phyloP scores from a whole-genome alignment of 1,140 invertebrate genomes.

The silkworm (Bombyx mori) region ASM3026992v2 NC_085117.1:9597001-9597500 shows the following conservation, averaged over 20 bases:
- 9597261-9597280: conserved; percentile 41
- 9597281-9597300: conserved; percentile 55
- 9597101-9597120: too few relatives aligned
- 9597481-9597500: too few relatives aligned
- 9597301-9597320: conserved; percentile 40
- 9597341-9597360: conserved; percentile 22
- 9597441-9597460: too few relatives aligned
- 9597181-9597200: not conserved
- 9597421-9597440: too few relatives aligned
- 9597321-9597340: conserved; percentile 36
- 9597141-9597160: not conserved
- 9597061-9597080: too few relatives aligned
- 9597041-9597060: too few relatives aligned
- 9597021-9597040: too few relatives aligned
- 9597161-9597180: not conserved
- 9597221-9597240: too few relatives aligned
- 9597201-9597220: not conserved
- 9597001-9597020: too few relatives aligned
- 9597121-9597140: too few relatives aligned
- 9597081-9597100: not conserved
- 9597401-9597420: too few relatives aligned
- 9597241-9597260: not conserved
- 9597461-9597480: too few relatives aligned
- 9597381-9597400: conserved; percentile 29
- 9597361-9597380: conserved; percentile 17